Base-by-base conservation (phyloP, 2,888 invertebrate genomes). In the Gastracanthus pulcherrimus region DNA sequence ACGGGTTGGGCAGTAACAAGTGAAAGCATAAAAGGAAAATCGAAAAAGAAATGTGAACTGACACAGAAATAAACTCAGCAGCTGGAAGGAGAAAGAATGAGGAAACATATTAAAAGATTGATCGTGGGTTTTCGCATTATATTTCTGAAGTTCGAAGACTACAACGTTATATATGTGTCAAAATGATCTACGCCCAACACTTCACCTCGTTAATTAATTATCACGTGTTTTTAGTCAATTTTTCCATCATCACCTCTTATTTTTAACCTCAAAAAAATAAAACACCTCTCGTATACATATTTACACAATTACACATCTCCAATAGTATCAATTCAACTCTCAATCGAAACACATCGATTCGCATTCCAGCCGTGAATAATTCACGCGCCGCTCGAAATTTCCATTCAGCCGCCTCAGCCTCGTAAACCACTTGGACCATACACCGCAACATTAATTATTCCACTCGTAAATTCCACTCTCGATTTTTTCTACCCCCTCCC, bases 361-460 rank as follows among this genome's bases (percentile, higher is more conserved):
- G 26, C 51, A n/a, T 26, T 19, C 4, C 13, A 16, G 16, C 26
- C 36, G 19, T 1, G 23, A 11, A 41, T 38, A 69, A 69, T 45
- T 55, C 19, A 19, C 38, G 26, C 13, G 3, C n/a, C n/a, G 19
- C 36, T 16, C n/a, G 9, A 51, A 60, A n/a, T 66, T 51, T 64
- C 13, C 66, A 60, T 55, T 41, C 31, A 58, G 69, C 7, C 62
- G 48, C 70, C 66, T 6, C 29, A 38, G 48, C 31, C 41, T 55
- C 55, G 71, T 34, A 72, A 78, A 55, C 55, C 77, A 34, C 58
- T 41, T 58, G 34, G 6, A 26, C n/a, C 29, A 38, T 16, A 19
- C 26, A 55, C 13, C 76, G 11, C 64, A 55, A 36, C 78, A 78
- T 78, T 72, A 78, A 78, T 78, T 78, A 70, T 78, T 78, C 78